A percentile compares a stretch with the other conserved stretches of the same genome.
These are phyloP conservation scores for Laterallus jamaicensis DNA, from an alignment of 2,113 vertebrate species.

Conservation along the genomic window DNA sequence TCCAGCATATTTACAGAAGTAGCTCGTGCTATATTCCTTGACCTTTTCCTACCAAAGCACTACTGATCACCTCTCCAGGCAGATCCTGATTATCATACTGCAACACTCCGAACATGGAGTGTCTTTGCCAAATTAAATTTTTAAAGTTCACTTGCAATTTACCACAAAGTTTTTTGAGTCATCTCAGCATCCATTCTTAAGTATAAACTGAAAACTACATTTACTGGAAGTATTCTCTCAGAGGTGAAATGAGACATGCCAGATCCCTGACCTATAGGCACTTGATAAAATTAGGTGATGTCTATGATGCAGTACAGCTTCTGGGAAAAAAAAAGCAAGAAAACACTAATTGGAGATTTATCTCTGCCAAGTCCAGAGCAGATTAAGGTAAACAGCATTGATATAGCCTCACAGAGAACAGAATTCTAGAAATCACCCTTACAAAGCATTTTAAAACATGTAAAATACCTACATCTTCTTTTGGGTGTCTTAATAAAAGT, in stretches of 20 bases:
- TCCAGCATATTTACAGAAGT: constrained; percentile 16
- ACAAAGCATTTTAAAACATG: neutral
- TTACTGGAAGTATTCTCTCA: constrained; percentile 73
- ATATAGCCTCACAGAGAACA: neutral
- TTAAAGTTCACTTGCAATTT: constrained; percentile 74
- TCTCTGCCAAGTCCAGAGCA: neutral
- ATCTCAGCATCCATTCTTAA: constrained; percentile 66
- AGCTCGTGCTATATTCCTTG: constrained; percentile 34
- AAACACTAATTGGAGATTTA: constrained; percentile 52
- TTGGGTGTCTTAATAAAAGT: neutral
- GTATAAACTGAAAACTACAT: constrained; percentile 67
- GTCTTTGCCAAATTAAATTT: constrained; percentile 72
- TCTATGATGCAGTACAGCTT: constrained; percentile 64
- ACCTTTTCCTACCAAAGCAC: constrained; percentile 26
- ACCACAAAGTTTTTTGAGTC: constrained; percentile 72
- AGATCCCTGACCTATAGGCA: constrained; percentile 74
- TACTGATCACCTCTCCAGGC: constrained; percentile 33
- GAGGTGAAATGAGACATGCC: constrained; percentile 73
- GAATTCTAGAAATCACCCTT: neutral
- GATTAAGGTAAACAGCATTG: neutral
- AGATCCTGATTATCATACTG: neutral
- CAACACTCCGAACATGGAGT: constrained; percentile 20
- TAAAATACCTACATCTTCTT: neutral
- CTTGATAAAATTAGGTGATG: constrained; percentile 73
- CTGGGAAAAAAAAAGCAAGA: neutral